These are phyloP conservation scores for Indri indri DNA, from an alignment of 2,113 vertebrate species.

Conservation along the genomic window DNA sequence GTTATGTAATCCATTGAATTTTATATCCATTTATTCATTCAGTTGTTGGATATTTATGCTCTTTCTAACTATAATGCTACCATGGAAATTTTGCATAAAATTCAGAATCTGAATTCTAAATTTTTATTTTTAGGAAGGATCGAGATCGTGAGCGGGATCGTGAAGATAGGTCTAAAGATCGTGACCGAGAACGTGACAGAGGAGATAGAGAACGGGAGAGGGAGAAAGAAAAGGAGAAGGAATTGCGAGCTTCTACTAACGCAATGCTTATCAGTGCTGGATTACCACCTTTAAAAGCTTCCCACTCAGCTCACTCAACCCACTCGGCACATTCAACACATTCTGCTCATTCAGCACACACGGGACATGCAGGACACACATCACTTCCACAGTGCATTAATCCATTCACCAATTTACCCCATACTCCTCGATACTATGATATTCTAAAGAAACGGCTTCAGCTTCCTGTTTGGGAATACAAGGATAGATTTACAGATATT, in stretches of 20 bases:
- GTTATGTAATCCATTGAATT: background rate
- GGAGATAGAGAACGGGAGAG: slow-evolving; percentile 91
- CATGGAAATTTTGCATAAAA: slow-evolving; percentile 14
- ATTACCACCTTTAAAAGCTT: slow-evolving; percentile 87
- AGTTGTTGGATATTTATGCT: background rate
- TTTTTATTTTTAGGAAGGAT: slow-evolving; percentile 89
- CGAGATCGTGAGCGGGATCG: slow-evolving; percentile 93
- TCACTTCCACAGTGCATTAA: slow-evolving; percentile 94
- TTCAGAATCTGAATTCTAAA: slow-evolving; percentile 51
- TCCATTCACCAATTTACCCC: slow-evolving; percentile 95
- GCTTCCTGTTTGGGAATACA: slow-evolving; percentile 98
- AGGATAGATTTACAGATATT: slow-evolving; percentile 94
- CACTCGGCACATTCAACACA: slow-evolving; percentile 77
- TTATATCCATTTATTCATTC: background rate
- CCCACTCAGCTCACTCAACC: slow-evolving; percentile 77
- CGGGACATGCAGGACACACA: slow-evolving; percentile 76
- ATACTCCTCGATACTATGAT: slow-evolving; percentile 95
- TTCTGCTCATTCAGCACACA: slow-evolving; percentile 74
- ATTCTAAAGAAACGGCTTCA: slow-evolving; percentile 96
- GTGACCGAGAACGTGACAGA: slow-evolving; percentile 91
- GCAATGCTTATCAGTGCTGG: slow-evolving; percentile 81
- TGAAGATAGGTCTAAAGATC: slow-evolving; percentile 89
- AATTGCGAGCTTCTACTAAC: slow-evolving; percentile 86
- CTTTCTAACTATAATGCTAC: background rate
- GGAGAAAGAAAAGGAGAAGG: slow-evolving; percentile 93